Conservation (phyloP, 1,140 invertebrate genomes). For the Brachionus rubens region DNA sequence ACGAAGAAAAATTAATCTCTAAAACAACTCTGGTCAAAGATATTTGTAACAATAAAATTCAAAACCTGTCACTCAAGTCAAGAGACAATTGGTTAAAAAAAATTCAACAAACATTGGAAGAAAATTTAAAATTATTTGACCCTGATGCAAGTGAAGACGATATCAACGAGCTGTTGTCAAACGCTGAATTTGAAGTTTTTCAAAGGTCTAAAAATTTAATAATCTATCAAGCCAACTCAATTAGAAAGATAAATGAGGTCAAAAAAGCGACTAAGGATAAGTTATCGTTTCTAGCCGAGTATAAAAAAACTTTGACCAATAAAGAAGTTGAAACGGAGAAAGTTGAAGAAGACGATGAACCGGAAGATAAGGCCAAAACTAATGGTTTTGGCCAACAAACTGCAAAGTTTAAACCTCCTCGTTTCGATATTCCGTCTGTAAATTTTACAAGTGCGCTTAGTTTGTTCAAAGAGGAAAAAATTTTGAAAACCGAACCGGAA, state of each 20-base stretch:
- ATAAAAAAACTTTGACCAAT: neutral
- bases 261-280: conserved; percentile 40
- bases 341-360: neutral
- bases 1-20: conserved; percentile 19
- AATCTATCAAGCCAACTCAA: conserved; percentile 28
- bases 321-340: neutral
- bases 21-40: conserved; percentile 36
- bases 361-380: no score
- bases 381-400: neutral
- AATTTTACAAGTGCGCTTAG: conserved; percentile 30
- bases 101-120: conserved; percentile 32
- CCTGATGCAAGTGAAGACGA: neutral
- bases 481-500: neutral
- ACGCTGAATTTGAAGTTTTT: conserved; percentile 5
- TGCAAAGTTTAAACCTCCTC: neutral
- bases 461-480: conserved; percentile 19
- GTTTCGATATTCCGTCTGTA: neutral
- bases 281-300: neutral
- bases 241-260: conserved; percentile 29
- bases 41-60: conserved; percentile 20
- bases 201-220: conserved; percentile 36
- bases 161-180: neutral
- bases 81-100: conserved; percentile 41
- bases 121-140: neutral
- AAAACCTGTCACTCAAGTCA: conserved; percentile 25